Base-by-base conservation (phyloP, 2,888 invertebrate species). In the Drosophila neotestacea region DNA sequence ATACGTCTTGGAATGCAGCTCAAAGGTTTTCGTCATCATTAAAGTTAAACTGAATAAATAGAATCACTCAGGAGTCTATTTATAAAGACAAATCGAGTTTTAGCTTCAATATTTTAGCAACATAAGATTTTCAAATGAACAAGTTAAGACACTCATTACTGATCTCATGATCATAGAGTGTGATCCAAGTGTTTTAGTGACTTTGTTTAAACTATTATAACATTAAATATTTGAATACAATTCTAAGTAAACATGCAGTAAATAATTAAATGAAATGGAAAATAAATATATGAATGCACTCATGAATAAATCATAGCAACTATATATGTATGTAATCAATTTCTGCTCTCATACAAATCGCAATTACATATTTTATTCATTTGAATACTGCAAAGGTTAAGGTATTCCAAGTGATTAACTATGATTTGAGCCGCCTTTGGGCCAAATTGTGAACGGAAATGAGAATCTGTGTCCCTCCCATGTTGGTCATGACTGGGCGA, bases 381-480 rank as follows among this genome's bases (percentile, higher is more conserved):
- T 44, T 28, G 47, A 41, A 54, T 66, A 32, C 7, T 7, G 51
- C 38, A 44, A 47, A 56, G 47, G 63, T 64, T 73, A 47, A 56
- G 47, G 63, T 64, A 78, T 78, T 73, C 75, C 64, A 56, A 61
- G 44, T 62, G 61, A 76, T 76, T 75, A 79, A 79, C 64, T 55
- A 52, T 32, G 39, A 63, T 64, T 59, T 66, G 42, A 54, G 41
- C 39, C 58, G 54, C 61, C 64, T 60, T 54, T 41, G 16, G 66
- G 67, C 42, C 61, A 56, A 74, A 76, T 79, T 76, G 65, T 41
- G 51, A 70, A 44, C 79, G 76, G 75, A 76, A 75, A 76, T 78
- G 75, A 70, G 79, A 76, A 73, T 63, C 69, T 68, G 63, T 60
- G 55, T 54, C 16, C 54, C 36, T 27, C 5, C 32, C 42, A 36